Base-by-base conservation (phyloP, 2,113 vertebrate species). In the Anhinga anhinga region DNA sequence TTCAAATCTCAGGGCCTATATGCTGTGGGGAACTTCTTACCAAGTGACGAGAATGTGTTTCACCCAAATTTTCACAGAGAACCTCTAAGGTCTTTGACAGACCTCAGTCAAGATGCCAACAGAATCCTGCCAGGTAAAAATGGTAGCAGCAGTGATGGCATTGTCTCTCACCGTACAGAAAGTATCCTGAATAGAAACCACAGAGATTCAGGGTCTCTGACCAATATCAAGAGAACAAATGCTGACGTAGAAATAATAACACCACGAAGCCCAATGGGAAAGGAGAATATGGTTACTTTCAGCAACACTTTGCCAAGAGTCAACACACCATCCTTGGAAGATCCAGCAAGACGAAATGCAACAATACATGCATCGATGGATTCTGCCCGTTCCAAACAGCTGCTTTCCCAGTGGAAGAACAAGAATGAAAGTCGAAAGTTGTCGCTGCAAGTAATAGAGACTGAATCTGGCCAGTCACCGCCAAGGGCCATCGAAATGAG, bases 321-420 rank as follows among this genome's bases (percentile, higher is more conserved):
- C 71, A 99, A 99, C 97, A 99, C 99, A 3, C 98, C 99, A 1
- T 98, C 99, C 0, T 96, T 99, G 49, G 99, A 99, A 88, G 99
- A 99, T 62, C 98, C 98, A 2, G 98, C 98, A 18, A 97, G 99
- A 49, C 98, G 99, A 87, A 99, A 99, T 5, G 98, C 99, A 52
- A 98, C 98, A 65, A 99, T 99, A 95, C 99, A 99, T 0, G 98
- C 99, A 15, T 99, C 99, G 7, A 99, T 99, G 99, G 99, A 99
- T 95, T 99, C 99, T 3, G 99, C 99, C 30, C 98, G 99, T 34
- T 99, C 99, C 56, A 99, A 99, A 90, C 99, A 99, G 95, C 98
- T 99, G 77, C 98, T 99, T 47, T 99, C 99, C 27, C 99, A 99
- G 90, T 99, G 99, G 99, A 99, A 99, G 97, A 99, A 98, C 83